Percentiles rank a stretch among this genome's conserved stretches.
These are phyloP conservation scores for Acanthurus lineatus DNA, from an alignment of 2,797 vertebrate species.

Conservation along the genomic window DNA sequence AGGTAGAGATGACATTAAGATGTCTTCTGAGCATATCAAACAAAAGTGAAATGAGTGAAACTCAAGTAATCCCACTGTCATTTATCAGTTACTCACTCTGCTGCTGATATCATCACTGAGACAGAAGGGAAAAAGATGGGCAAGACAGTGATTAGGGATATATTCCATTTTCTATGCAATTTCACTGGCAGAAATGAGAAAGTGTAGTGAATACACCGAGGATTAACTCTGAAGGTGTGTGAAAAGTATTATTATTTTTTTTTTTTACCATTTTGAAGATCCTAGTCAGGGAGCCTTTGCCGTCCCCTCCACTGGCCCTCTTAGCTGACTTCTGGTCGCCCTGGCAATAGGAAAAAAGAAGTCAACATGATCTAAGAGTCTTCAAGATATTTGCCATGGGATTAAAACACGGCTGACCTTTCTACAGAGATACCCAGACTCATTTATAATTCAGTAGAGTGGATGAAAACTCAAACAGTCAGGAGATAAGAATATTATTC, in stretches of 20 bases:
- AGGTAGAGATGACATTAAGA: constrained; percentile 63
- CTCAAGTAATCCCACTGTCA: constrained; percentile 32
- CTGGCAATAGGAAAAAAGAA: constrained; percentile 79
- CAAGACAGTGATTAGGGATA: constrained; percentile 46
- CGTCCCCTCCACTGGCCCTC: constrained; percentile 91
- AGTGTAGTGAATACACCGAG: background rate
- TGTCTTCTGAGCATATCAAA: constrained; percentile 57
- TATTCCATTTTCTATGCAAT: constrained; percentile 9
- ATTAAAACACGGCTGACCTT: constrained; percentile 15
- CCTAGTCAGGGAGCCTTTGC: constrained; percentile 95
- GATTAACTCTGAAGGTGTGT: constrained; percentile 7
- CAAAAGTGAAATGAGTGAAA: constrained; percentile 49
- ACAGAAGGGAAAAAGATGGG: constrained; percentile 38
- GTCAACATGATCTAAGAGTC: constrained; percentile 5
- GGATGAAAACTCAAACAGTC: background rate
- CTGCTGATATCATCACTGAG: constrained; percentile 81
- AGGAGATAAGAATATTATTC: background rate
- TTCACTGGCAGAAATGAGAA: constrained; percentile 23
- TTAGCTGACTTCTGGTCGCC: constrained; percentile 93
- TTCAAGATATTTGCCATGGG: background rate
- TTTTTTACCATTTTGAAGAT: constrained; percentile 98
- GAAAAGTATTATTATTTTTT: background rate
- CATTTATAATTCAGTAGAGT: constrained; percentile 22
- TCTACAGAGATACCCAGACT: constrained; percentile 7
- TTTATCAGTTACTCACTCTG: constrained; percentile 80